Conservation (phyloP, 2,888 invertebrate genomes). For the Oscheius sp. region DNA sequence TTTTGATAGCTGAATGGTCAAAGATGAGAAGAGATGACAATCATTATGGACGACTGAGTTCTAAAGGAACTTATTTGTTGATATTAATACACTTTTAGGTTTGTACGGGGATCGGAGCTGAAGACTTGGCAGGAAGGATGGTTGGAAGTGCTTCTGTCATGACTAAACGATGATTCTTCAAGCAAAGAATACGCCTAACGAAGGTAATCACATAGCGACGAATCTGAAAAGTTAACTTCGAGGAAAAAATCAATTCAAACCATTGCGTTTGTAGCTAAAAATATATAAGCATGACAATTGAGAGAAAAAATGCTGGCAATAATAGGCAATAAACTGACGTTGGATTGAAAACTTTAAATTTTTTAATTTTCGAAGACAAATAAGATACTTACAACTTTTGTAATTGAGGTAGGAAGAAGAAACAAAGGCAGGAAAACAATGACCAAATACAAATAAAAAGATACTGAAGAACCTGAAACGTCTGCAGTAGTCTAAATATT, state of each 20-base stretch:
- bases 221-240: too few relatives aligned
- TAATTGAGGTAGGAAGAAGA: conserved; percentile 4
- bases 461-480: conserved; percentile 12
- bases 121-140: too few relatives aligned
- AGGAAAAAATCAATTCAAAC: too few relatives aligned
- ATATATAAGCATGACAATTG: conserved; percentile 7
- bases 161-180: too few relatives aligned
- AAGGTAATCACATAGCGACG: too few relatives aligned
- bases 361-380: neutral
- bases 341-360: conserved; percentile 11
- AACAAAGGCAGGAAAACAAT: neutral
- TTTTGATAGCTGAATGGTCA: too few relatives aligned
- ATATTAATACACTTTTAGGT: neutral
- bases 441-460: conserved; percentile 10
- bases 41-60: conserved; percentile 4
- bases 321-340: neutral
- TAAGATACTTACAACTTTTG: neutral
- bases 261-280: neutral
- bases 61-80: neutral
- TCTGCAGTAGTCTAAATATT: neutral
- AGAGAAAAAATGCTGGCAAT: conserved; percentile 13
- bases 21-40: neutral
- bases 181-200: too few relatives aligned
- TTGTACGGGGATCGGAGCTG: too few relatives aligned
- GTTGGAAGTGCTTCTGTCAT: too few relatives aligned